These are phyloP conservation scores for Urocitellus parryii DNA, from an alignment of 2,113 vertebrate species.

Conservation along the genomic window DNA sequence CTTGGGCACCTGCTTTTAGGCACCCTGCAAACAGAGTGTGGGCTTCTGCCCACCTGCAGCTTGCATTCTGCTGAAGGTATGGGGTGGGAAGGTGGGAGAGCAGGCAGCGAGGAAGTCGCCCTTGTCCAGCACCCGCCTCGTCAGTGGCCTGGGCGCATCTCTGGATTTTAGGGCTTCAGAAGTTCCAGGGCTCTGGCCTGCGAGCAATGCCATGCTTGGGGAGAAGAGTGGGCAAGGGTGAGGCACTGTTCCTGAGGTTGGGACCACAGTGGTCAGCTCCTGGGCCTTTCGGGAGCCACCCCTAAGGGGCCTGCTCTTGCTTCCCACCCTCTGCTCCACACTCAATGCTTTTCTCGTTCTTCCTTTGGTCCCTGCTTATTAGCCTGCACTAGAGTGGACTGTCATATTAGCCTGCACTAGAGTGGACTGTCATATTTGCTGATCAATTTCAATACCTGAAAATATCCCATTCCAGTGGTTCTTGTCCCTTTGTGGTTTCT, in stretches of 20 bases:
- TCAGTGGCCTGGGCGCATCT: not conserved
- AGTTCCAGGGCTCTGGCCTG: not conserved
- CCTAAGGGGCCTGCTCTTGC: not conserved
- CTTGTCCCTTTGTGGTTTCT: slow-evolving; percentile 78
- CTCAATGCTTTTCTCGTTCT: not conserved
- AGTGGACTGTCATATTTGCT: not conserved
- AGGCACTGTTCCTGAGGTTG: not conserved
- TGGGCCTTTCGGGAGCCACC: not conserved
- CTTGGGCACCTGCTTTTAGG: not conserved
- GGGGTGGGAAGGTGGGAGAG: not conserved
- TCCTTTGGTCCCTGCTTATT: not conserved
- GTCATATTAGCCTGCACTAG: not conserved
- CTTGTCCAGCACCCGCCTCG: not conserved
- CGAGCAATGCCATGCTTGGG: fast-evolving
- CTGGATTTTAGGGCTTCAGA: not conserved
- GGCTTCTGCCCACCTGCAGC: not conserved
- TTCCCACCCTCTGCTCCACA: not conserved
- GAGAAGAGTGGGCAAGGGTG: fast-evolving
- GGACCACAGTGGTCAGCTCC: not conserved
- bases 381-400: not conserved
- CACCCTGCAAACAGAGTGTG: fast-evolving
- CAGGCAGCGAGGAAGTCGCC: not conserved
- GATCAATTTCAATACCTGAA: slow-evolving; percentile 43
- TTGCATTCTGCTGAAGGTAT: not conserved
- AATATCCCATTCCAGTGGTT: slow-evolving; percentile 8